Conservation (phyloP, 2,888 invertebrate species). For the Acronicta aceris region DNA sequence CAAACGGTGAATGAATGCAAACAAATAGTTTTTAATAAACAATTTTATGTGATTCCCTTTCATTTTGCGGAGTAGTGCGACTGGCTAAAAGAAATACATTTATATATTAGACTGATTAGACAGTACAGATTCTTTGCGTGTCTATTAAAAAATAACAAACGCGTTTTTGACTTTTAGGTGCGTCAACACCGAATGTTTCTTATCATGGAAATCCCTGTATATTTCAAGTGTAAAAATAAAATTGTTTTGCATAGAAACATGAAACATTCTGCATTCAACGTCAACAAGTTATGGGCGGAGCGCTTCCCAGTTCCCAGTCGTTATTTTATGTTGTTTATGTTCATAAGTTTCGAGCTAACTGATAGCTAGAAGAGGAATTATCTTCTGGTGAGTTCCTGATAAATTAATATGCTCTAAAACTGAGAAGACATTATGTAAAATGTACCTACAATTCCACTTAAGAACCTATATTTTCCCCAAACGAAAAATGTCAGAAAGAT, state of each 20-base stretch:
- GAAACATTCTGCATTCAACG: slow-evolving; percentile 32
- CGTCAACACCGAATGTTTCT: slow-evolving; percentile 33
- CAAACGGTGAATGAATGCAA: no score
- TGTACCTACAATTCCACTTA: no score
- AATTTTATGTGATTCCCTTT: no score
- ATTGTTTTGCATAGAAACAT: slow-evolving; percentile 28
- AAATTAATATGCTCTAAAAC: not conserved
- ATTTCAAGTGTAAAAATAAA: slow-evolving; percentile 14
- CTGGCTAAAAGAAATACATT: no score
- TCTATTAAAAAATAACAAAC: no score
- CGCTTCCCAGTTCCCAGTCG: not conserved
- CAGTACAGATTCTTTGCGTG: no score
- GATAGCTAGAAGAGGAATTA: not conserved
- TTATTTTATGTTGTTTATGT: not conserved
- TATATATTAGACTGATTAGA: no score
- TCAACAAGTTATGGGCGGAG: slow-evolving; percentile 8
- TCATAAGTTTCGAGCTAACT: slow-evolving; percentile 3
- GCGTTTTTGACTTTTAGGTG: not conserved
- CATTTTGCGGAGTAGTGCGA: no score
- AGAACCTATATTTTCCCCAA: no score
- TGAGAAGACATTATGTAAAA: not conserved
- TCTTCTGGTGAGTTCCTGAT: slow-evolving; percentile 20
- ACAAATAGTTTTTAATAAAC: no score
- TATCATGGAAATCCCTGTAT: slow-evolving; percentile 38
- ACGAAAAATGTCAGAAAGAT: no score